Evolutionary conservation across 2,888 invertebrate species (phyloP).

Genomic region (Amiota communis): DNA sequence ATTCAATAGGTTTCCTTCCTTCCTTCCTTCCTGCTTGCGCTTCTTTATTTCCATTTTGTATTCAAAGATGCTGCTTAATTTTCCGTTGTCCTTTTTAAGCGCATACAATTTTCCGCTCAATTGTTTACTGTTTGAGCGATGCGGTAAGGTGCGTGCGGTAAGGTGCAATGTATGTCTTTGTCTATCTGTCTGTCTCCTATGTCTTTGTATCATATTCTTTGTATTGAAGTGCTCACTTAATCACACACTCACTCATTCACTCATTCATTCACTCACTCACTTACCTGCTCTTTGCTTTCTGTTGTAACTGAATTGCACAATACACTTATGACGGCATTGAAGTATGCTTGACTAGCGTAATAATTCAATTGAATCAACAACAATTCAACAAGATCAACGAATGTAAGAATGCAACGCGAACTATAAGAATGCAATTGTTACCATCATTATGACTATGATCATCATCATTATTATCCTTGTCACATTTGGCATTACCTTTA

Average conservation of each 20-base stretch:
- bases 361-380: conserved; percentile 61
- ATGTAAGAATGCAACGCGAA: neutral
- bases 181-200: neutral
- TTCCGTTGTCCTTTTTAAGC: conserved; percentile 11
- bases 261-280: too few relatives aligned
- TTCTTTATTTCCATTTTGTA: conserved; percentile 8
- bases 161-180: conserved; percentile 2
- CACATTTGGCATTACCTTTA: neutral
- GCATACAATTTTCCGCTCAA: conserved; percentile 23
- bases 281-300: neutral
- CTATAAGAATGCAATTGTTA: neutral
- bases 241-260: too few relatives aligned
- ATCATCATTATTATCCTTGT: conserved; percentile 7
- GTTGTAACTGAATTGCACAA: conserved; percentile 9
- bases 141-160: neutral
- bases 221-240: neutral
- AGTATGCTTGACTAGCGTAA: conserved; percentile 44
- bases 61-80: conserved; percentile 4
- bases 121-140: neutral
- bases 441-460: conserved; percentile 10
- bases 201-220: neutral
- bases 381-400: neutral
- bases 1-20: too few relatives aligned
- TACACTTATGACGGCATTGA: conserved; percentile 18
- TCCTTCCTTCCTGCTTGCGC: neutral